A percentile compares a stretch with the other conserved stretches of the same genome.
Conservation (phyloP, 2,113 vertebrate genomes). For the Neogale vison region DNA sequence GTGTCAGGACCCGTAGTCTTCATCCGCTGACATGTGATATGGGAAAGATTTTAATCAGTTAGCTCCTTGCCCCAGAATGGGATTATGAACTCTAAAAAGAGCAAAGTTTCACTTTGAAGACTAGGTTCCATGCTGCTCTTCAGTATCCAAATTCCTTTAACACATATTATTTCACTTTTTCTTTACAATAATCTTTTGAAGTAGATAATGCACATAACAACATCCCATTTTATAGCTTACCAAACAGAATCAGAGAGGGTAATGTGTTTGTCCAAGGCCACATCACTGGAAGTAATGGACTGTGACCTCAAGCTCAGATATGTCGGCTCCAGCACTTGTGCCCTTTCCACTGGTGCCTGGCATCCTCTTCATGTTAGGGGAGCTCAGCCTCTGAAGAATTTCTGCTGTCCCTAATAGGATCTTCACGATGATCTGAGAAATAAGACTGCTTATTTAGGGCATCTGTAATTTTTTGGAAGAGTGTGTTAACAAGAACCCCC, state of each 20-base stretch:
- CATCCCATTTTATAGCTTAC: not conserved
- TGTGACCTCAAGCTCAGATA: not conserved
- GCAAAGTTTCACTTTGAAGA: not conserved
- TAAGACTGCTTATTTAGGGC: not conserved
- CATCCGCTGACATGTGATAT: not conserved
- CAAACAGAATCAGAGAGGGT: not conserved
- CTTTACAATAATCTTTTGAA: not conserved
- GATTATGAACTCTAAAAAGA: not conserved
- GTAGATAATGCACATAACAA: not conserved
- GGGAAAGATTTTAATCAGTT: not conserved
- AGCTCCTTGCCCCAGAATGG: not conserved
- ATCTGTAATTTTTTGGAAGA: not conserved
- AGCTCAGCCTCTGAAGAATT: not conserved
- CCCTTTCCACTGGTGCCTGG: not conserved
- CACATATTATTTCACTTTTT: conserved; percentile 2
- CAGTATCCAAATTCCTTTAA: not conserved
- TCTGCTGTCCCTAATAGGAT: not conserved
- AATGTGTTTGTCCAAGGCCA: not conserved
- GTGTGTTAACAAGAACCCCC: not conserved
- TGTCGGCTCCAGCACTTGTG: not conserved
- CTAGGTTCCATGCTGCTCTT: not conserved
- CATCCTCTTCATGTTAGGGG: not conserved
- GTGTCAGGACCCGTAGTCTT: not conserved
- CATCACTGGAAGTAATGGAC: not conserved
- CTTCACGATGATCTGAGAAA: not conserved